Conservation (phyloP, 2,888 invertebrate genomes). For the Stenodera caucasica region DNA sequence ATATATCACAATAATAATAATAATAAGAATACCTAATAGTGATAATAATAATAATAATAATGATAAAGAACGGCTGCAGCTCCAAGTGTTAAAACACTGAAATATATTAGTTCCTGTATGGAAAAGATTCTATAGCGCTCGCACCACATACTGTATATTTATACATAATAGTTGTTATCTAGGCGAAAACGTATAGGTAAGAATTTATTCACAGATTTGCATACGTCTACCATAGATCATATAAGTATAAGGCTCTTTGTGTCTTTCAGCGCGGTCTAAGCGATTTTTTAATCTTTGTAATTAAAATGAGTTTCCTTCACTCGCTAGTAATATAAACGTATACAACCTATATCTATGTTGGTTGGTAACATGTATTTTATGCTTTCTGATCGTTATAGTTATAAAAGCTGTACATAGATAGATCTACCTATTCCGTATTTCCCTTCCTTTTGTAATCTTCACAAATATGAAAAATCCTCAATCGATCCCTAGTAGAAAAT, state of each 20-base stretch:
- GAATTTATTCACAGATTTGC: constrained; percentile 52
- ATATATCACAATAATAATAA: constrained; percentile 50
- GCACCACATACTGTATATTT: constrained; percentile 48
- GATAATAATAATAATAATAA: no score
- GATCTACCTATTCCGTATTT: neutral
- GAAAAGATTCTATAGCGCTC: constrained; percentile 45
- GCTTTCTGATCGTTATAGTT: constrained; percentile 2
- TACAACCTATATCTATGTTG: constrained; percentile 12
- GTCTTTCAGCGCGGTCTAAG: constrained; percentile 51
- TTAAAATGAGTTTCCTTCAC: constrained; percentile 55
- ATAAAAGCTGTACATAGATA: neutral
- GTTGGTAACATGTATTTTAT: neutral
- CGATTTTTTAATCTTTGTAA: constrained; percentile 56
- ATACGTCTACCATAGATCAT: constrained; percentile 50
- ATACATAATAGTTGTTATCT: constrained; percentile 55
- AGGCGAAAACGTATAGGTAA: constrained; percentile 49
- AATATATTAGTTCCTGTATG: constrained; percentile 54
- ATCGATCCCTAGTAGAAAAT: constrained; percentile 29
- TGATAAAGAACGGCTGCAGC: constrained; percentile 52
- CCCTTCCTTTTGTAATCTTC: neutral
- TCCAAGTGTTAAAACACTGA: constrained; percentile 55
- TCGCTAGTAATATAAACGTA: constrained; percentile 35
- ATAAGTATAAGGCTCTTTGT: constrained; percentile 42
- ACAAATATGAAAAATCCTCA: constrained; percentile 29
- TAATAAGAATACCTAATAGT: no score